Conservation (phyloP, 2,888 invertebrate genomes). For the Coleophora flavipennella region DNA sequence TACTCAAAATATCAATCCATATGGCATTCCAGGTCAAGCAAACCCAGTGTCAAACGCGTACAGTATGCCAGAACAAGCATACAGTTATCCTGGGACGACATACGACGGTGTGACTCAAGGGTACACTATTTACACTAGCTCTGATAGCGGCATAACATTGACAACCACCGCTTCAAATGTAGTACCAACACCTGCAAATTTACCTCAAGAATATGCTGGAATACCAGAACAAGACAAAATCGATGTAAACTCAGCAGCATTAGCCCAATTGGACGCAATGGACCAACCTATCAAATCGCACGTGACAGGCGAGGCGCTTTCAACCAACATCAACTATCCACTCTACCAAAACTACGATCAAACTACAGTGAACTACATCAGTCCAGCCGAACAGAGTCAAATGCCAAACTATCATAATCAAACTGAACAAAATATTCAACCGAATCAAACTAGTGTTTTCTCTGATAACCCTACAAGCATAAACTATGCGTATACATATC, state of each 20-base stretch:
- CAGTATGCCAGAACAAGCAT: conserved; percentile 29
- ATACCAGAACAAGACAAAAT: conserved; percentile 6
- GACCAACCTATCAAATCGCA: conserved; percentile 63
- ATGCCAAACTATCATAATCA: neutral
- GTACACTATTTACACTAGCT: conserved; percentile 38
- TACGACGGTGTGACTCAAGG: conserved; percentile 37
- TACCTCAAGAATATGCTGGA: neutral
- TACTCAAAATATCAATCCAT: neutral
- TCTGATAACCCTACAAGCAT: conserved; percentile 26
- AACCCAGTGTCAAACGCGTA: conserved; percentile 12
- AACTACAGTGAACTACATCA: neutral
- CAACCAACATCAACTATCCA: conserved; percentile 23
- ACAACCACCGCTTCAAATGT: conserved; percentile 21
- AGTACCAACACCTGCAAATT: neutral
- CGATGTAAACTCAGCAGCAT: conserved; percentile 18
- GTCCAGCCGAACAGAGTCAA: conserved; percentile 1
- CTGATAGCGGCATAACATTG: conserved; percentile 29
- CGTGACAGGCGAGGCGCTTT: conserved; percentile 51
- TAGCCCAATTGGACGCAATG: conserved; percentile 42
- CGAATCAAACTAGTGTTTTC: conserved; percentile 19
- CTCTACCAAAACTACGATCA: conserved; percentile 23
- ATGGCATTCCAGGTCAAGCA: conserved; percentile 7
- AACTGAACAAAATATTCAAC: conserved; percentile 4
- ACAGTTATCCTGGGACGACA: conserved; percentile 28
- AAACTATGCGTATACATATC: conserved; percentile 41